Percentiles rank a stretch among this genome's conserved stretches.
phyloP scores from a whole-genome alignment of 2,797 vertebrate genomes.

The Danio kyathit region DNA sequence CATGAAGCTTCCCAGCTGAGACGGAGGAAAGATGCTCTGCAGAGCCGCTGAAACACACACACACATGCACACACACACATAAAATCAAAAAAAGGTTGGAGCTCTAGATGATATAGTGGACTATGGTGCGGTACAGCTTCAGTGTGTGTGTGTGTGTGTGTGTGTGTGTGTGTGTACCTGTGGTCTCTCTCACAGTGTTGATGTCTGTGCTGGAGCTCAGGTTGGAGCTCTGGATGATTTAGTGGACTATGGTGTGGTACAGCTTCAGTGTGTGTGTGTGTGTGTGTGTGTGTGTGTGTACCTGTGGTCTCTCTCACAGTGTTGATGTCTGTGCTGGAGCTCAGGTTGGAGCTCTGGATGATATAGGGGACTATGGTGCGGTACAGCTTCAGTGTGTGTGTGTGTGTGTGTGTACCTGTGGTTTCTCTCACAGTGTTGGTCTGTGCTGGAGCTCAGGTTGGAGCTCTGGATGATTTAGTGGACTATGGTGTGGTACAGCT shows the following conservation, averaged over 20 bases:
- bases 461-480: conserved; percentile 84
- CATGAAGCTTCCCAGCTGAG: conserved; percentile 84
- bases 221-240: too few relatives aligned
- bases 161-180: too few relatives aligned
- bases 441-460: conserved; percentile 82
- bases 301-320: conserved; percentile 86
- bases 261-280: too few relatives aligned
- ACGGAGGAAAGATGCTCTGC: conserved; percentile 88
- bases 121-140: background rate
- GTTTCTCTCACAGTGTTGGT: conserved; percentile 82
- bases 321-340: conserved; percentile 79
- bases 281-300: conserved; percentile 61
- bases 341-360: conserved; percentile 84
- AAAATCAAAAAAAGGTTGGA: background rate
- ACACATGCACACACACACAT: conserved; percentile 17
- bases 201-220: too few relatives aligned
- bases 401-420: conserved; percentile 79
- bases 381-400: conserved; percentile 76
- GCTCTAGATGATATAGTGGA: too few relatives aligned
- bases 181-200: too few relatives aligned
- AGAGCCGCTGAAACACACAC: conserved; percentile 82
- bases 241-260: background rate
- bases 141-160: too few relatives aligned
- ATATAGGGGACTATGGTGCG: conserved; percentile 82
- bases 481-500: conserved; percentile 82